phyloP scores from a whole-genome alignment of 1,140 invertebrate genomes.

The Ceratina japonica region DNA sequence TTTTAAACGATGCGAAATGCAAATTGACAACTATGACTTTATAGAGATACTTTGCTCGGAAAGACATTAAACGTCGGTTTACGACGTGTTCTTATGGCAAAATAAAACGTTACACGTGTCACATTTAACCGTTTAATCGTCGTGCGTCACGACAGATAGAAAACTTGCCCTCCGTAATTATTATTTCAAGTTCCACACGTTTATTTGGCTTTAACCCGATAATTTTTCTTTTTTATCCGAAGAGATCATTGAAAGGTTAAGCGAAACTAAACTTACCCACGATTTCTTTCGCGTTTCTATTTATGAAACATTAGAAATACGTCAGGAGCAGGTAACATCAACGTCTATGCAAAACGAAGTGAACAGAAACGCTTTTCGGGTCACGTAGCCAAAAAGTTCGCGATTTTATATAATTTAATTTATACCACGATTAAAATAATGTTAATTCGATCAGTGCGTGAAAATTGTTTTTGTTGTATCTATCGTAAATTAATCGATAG shows the following conservation, averaged over 20 bases:
- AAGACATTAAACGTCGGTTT: not conserved
- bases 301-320: not conserved
- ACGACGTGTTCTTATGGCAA: not conserved
- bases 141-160: not conserved
- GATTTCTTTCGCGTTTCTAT: not conserved
- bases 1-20: not conserved
- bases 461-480: too few relatives aligned
- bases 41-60: not conserved
- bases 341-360: not conserved
- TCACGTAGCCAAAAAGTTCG: too few relatives aligned
- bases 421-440: too few relatives aligned
- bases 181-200: not conserved
- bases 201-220: not conserved
- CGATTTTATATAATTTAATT: too few relatives aligned
- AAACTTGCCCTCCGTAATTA: not conserved
- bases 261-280: not conserved
- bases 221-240: not conserved
- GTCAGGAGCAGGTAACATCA: not conserved
- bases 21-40: conserved; percentile 7
- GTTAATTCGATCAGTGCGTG: too few relatives aligned
- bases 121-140: not conserved
- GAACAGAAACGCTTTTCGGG: too few relatives aligned
- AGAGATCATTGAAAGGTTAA: not conserved
- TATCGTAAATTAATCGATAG: too few relatives aligned
- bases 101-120: not conserved